A percentile compares a stretch with the other conserved stretches of the same genome.
These are phyloP conservation scores for Rachycentron canadum DNA, from an alignment of 2,797 vertebrate species.

Conservation along the genomic window DNA sequence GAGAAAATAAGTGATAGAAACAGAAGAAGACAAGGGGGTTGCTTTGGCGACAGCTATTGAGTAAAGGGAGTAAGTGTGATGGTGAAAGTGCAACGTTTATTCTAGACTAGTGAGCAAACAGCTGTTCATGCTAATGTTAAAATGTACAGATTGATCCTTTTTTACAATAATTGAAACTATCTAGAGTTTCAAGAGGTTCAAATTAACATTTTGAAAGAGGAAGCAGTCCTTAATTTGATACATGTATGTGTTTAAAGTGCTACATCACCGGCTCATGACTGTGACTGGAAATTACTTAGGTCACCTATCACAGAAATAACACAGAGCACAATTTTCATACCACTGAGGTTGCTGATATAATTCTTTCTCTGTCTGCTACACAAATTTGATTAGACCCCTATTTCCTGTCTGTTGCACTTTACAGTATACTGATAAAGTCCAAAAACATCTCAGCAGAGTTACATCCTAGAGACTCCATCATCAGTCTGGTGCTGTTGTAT, in stretches of 20 bases:
- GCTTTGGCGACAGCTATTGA: too few relatives aligned
- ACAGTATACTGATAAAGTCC: conserved; percentile 20
- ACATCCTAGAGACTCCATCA: neutral
- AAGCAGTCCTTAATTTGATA: conserved; percentile 1
- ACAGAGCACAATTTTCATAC: conserved; percentile 30
- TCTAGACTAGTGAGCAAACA: neutral
- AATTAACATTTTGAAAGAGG: neutral
- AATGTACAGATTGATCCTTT: neutral
- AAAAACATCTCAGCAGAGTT: conserved; percentile 21
- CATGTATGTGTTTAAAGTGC: conserved; percentile 13
- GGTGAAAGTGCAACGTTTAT: neutral
- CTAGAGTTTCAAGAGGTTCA: neutral
- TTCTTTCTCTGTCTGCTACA: conserved; percentile 11
- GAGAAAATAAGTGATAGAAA: too few relatives aligned
- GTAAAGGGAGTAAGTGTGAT: too few relatives aligned
- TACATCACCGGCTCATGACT: neutral
- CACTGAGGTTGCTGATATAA: conserved; percentile 31
- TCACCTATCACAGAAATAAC: conserved; percentile 34
- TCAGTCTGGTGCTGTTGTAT: neutral
- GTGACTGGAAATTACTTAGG: neutral
- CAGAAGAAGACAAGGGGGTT: too few relatives aligned
- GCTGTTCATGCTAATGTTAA: neutral
- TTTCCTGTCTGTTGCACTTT: conserved; percentile 6
- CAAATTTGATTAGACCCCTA: conserved; percentile 6
- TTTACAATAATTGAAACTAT: neutral